A percentile compares a stretch with the other conserved stretches of the same genome.
These are phyloP conservation scores for Fringilla coelebs DNA, from an alignment of 2,797 vertebrate genomes.

Conservation along the genomic window DNA sequence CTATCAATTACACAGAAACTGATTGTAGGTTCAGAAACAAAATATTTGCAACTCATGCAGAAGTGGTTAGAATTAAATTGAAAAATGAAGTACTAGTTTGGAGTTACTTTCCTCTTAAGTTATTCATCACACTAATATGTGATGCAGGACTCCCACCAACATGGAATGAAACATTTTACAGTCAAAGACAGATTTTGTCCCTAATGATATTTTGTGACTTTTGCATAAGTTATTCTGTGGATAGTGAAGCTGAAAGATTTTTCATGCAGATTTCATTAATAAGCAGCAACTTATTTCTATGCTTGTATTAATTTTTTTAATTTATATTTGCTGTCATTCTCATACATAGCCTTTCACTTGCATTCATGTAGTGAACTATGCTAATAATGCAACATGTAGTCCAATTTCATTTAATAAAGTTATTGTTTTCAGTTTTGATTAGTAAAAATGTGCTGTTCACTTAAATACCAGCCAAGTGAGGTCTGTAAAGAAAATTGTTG, in stretches of 20 bases:
- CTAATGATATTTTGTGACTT: not conserved
- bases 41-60: not conserved
- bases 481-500: not conserved
- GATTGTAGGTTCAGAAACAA: not conserved
- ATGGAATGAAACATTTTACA: not conserved
- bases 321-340: not conserved
- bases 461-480: not conserved
- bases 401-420: not conserved
- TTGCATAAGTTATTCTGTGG: not conserved
- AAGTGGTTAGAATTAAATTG: not conserved
- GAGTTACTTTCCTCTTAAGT: not conserved
- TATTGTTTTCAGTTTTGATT: not conserved
- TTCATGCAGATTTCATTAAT: not conserved
- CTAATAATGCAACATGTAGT: not conserved
- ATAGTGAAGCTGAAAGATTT: not conserved
- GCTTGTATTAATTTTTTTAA: accelerated
- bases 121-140: not conserved
- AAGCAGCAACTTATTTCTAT: not conserved
- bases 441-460: not conserved
- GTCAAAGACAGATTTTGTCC: not conserved
- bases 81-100: not conserved
- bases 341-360: not conserved
- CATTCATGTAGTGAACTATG: not conserved
- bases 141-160: not conserved
- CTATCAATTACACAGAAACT: not conserved